A percentile compares a stretch with the other conserved stretches of the same genome.
Evolutionary conservation across 64 coral and sea anemone species (phyloP).

Genomic region (Trachythela sp.): DNA sequence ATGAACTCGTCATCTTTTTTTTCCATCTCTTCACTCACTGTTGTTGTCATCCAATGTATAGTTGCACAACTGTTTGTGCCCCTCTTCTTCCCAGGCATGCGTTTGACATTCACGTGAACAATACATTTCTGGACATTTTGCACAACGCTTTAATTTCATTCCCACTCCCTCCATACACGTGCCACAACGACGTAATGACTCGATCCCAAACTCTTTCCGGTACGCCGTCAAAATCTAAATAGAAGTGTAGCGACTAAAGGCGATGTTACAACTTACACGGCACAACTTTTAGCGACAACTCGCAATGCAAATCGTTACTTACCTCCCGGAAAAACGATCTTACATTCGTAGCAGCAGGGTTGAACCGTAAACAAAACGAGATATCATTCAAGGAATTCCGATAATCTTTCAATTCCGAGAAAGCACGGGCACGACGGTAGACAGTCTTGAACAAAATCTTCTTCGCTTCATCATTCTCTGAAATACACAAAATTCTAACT

Average conservation of each 20-base stretch:
- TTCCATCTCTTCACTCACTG: neutral
- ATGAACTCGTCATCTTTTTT: neutral
- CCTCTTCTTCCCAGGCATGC: neutral
- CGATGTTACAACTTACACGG: too few species aligned
- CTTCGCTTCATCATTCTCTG: slow-evolving; percentile 72
- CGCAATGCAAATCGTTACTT: neutral
- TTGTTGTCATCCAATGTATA: slow-evolving; percentile 11
- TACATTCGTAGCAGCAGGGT: neutral
- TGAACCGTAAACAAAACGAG: slow-evolving; percentile 45
- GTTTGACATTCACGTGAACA: slow-evolving; percentile 17
- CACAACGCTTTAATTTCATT: slow-evolving; percentile 11
- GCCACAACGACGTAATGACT: neutral
- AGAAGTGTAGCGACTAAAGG: neutral
- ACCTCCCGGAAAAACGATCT: neutral
- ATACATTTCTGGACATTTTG: slow-evolving; percentile 3
- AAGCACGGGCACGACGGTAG: slow-evolving; percentile 68
- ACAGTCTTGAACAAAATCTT: slow-evolving; percentile 83
- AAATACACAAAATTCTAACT: neutral
- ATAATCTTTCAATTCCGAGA: slow-evolving; percentile 57
- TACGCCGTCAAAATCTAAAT: neutral
- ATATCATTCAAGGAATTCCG: slow-evolving; percentile 73
- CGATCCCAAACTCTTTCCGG: neutral
- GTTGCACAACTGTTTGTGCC: neutral
- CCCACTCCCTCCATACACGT: slow-evolving; percentile 14
- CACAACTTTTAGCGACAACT: too few species aligned